Base-by-base conservation (phyloP, 2,888 invertebrate species). In the Tipula vernalis region DNA sequence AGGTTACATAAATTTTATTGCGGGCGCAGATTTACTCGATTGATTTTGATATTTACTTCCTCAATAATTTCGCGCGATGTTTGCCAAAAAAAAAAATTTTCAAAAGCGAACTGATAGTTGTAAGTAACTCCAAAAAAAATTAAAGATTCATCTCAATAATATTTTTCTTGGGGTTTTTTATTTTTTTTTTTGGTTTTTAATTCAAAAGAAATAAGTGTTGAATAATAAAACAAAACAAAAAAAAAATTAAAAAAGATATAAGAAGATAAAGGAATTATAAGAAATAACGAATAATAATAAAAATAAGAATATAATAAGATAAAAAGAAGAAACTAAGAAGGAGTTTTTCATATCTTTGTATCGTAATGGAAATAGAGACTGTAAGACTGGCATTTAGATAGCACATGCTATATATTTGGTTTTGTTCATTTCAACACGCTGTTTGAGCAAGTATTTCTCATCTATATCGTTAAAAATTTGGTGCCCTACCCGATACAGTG, bases 281-380 rank as follows among this genome's bases (percentile, higher is more conserved):
- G 84, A 84, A 84, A 84, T 39, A 84, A 84, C 84, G 84, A 84
- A 84, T 84, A 84, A 84, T 84, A 84, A 84, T 84, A 84, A 84
- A 15, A 84, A 84, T 36, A 84, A 84, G 84, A 41, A 84, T 39
- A 84, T 84, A 84, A 84, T 84, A 84, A 84, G 84, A 84, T 84
- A 84, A 84, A 39, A 39, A 84, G 84, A 84, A 84, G 84, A 39
- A 84, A 84, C 36, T 87, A 88, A 88, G 88, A 88, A 88, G 86
- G 85, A 85, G 85, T 85, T 87, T 88, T 88, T 87, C 88, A 89
- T 91, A 91, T 91, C 91, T 89, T 89, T 89, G 90, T 90, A 91
- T 91, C 91, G 91, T 91, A 91, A 91, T 91, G 91, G 91, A 91
- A 91, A 91, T 91, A 91, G 91, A 91, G 91, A 91, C 91, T 90